These are phyloP conservation scores for Clytia hemisphaerica DNA, from an alignment of 30 jellyfish, hydroid and myxozoan species.

Conservation along the genomic window DNA sequence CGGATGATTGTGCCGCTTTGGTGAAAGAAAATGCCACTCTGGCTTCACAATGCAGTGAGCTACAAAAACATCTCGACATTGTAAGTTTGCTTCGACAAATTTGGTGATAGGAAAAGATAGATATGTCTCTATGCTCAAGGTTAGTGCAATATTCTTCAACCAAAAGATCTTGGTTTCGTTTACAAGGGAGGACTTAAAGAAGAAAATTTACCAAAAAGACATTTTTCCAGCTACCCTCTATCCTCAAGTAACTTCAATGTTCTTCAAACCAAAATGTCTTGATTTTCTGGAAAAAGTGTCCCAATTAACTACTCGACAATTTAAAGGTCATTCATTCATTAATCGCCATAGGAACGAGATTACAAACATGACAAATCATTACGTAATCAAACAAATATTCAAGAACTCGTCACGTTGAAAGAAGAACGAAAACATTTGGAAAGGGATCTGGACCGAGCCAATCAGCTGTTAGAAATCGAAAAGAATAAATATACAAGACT, in stretches of 20 bases:
- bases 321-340: no score
- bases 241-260: no score
- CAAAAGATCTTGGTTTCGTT: neutral
- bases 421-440: conserved; percentile 56
- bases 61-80: conserved; percentile 64
- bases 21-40: conserved; percentile 92
- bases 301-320: no score
- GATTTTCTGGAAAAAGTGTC: no score
- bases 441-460: conserved; percentile 58
- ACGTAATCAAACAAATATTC: conserved; percentile 74
- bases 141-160: neutral
- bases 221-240: no score
- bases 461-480: conserved; percentile 49
- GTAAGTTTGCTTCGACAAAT: conserved; percentile 42
- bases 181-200: no score
- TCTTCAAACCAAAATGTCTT: no score
- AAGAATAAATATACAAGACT: conserved; percentile 50
- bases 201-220: no score
- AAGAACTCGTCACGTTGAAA: conserved; percentile 71
- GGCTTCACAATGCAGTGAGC: conserved; percentile 70
- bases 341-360: conserved; percentile 84
- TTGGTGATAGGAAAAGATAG: neutral
- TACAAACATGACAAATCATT: conserved; percentile 50
- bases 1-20: conserved; percentile 91
- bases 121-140: neutral